These are phyloP conservation scores for Mythimna ferrago DNA, from an alignment of 2,888 invertebrate genomes.

Conservation along the genomic window DNA sequence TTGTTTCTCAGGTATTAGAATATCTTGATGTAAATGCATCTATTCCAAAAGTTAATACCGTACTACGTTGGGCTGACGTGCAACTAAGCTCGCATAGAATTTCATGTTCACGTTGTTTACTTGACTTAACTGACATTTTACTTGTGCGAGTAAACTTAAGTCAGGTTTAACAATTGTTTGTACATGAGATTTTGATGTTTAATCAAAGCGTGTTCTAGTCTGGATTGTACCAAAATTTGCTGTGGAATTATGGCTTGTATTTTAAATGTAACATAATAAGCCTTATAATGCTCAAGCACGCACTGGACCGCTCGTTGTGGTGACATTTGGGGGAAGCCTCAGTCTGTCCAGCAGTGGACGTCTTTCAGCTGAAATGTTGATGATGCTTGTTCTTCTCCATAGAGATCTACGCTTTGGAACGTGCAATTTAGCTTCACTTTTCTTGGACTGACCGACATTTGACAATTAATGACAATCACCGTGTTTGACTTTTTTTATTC, in stretches of 20 bases:
- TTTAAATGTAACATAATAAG: too few species aligned
- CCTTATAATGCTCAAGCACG: too few species aligned
- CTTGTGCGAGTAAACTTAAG: neutral
- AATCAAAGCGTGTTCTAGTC: neutral
- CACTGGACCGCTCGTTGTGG: too few species aligned
- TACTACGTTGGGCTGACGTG: neutral
- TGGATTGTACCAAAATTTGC: neutral
- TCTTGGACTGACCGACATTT: too few species aligned
- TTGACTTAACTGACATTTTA: slow-evolving; percentile 2
- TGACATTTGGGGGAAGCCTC: too few species aligned
- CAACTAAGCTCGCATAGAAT: neutral
- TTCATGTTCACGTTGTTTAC: neutral
- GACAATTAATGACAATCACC: too few species aligned
- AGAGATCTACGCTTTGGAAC: too few species aligned
- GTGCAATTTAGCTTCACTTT: too few species aligned
- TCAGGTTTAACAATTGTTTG: slow-evolving; percentile 8
- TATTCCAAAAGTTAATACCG: neutral
- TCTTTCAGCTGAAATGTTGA: too few species aligned
- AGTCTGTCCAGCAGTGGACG: too few species aligned
- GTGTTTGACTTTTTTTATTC: too few species aligned
- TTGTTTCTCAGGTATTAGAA: neutral
- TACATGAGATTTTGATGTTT: slow-evolving; percentile 11
- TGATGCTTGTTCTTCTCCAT: too few species aligned
- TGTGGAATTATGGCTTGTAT: neutral
- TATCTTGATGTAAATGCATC: slow-evolving; percentile 10